Conservation (phyloP, 2,888 invertebrate genomes). For the Melanchra persicariae region DNA sequence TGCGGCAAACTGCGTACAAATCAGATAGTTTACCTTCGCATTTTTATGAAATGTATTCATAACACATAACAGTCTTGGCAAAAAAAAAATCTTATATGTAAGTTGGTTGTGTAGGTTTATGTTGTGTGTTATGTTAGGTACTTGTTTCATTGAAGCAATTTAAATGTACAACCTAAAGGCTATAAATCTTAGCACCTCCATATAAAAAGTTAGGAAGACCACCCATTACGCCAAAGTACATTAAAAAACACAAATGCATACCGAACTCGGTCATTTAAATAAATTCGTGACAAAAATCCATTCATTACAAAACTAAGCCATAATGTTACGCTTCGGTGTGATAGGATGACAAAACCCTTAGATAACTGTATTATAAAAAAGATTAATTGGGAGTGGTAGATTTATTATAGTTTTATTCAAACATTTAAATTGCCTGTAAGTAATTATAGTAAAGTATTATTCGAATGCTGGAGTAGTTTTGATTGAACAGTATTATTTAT, state of each 20-base stretch:
- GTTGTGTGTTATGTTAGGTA: too few relatives aligned
- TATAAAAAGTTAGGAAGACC: constrained; percentile 24
- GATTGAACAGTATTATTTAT: neutral
- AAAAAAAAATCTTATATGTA: too few relatives aligned
- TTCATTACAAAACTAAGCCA: constrained; percentile 46
- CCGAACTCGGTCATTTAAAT: constrained; percentile 41
- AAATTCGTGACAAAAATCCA: constrained; percentile 62
- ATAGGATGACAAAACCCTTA: constrained; percentile 53
- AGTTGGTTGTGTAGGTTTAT: too few relatives aligned
- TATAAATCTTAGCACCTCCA: constrained; percentile 8
- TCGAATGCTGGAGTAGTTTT: constrained; percentile 27
- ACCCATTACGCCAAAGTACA: constrained; percentile 24
- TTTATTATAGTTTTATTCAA: constrained; percentile 73
- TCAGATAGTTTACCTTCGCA: too few relatives aligned
- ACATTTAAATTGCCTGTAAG: constrained; percentile 67
- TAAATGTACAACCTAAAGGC: neutral
- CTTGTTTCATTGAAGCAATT: neutral
- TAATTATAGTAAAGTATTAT: constrained; percentile 52
- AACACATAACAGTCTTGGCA: too few relatives aligned
- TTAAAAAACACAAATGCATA: constrained; percentile 35
- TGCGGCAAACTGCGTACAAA: too few relatives aligned
- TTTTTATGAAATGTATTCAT: too few relatives aligned
- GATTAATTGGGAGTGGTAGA: constrained; percentile 74
- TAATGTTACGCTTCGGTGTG: constrained; percentile 55
- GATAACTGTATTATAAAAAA: constrained; percentile 76